These are phyloP conservation scores for Hormaphis cornu DNA, from an alignment of 1,140 invertebrate genomes.

Conservation along the genomic window DNA sequence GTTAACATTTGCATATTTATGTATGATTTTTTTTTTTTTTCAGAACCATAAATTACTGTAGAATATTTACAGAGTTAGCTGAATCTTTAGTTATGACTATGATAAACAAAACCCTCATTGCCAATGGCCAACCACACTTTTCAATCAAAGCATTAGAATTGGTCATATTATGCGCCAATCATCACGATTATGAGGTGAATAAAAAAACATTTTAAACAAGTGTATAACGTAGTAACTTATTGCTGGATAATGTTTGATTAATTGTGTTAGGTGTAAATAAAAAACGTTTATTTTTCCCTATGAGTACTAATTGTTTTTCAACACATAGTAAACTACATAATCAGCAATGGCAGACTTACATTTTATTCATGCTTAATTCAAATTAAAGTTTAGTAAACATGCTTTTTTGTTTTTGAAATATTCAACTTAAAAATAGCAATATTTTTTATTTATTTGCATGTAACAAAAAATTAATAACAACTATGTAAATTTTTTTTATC, in stretches of 20 bases:
- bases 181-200: constrained; percentile 88
- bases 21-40: constrained; percentile 36
- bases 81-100: constrained; percentile 84
- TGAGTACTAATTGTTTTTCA: no score
- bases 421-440: no score
- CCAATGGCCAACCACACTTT: constrained; percentile 54
- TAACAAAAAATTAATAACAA: no score
- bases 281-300: background rate
- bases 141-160: constrained; percentile 79
- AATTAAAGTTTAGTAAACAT: no score
- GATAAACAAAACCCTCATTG: constrained; percentile 47
- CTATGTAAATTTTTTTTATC: no score
- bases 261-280: background rate
- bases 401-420: no score
- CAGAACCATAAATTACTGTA: constrained; percentile 80
- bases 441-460: no score
- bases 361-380: no score
- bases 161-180: constrained; percentile 82
- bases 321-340: no score
- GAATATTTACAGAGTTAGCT: constrained; percentile 89
- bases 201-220: background rate
- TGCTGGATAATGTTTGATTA: background rate
- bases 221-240: background rate
- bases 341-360: no score
- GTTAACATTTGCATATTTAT: background rate